Evolutionary conservation across 2,888 invertebrate genomes (phyloP).

Genomic region (Chloroclysta siterata): DNA sequence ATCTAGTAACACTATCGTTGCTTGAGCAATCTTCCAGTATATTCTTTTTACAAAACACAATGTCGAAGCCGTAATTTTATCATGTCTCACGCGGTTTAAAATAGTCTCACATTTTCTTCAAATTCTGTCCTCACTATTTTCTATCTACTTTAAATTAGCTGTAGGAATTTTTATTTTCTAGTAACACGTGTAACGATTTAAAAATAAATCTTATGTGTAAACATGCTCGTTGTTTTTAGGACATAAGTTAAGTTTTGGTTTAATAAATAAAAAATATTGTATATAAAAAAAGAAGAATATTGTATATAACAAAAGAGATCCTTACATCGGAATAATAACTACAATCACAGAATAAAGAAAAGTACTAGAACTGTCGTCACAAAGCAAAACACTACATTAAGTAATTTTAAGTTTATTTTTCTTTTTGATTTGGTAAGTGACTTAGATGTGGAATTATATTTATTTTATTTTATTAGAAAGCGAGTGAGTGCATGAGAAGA

Average conservation of each 20-base stretch:
- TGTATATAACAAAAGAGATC: too few species aligned
- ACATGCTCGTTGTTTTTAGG: not conserved
- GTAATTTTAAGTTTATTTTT: too few species aligned
- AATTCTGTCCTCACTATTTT: conserved; percentile 19
- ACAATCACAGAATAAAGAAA: too few species aligned
- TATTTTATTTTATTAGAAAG: too few species aligned
- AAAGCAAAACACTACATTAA: too few species aligned
- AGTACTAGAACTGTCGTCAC: too few species aligned
- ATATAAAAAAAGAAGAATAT: too few species aligned
- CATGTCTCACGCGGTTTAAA: conserved; percentile 20
- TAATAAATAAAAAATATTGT: not conserved
- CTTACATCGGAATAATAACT: too few species aligned
- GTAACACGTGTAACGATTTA: conserved; percentile 1
- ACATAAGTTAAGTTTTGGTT: not conserved
- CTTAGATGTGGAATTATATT: too few species aligned
- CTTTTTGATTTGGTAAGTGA: too few species aligned
- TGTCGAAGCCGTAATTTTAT: conserved; percentile 24
- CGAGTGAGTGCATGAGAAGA: too few species aligned
- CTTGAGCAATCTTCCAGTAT: conserved; percentile 27
- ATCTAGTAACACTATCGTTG: conserved; percentile 6
- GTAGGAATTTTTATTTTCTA: conserved; percentile 1
- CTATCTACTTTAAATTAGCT: not conserved
- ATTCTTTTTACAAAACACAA: conserved; percentile 14
- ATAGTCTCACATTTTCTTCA: conserved; percentile 19
- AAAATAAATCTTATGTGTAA: not conserved